phyloP scores from a whole-genome alignment of 2,113 vertebrate genomes.

The Hypanus sabinus region DNA sequence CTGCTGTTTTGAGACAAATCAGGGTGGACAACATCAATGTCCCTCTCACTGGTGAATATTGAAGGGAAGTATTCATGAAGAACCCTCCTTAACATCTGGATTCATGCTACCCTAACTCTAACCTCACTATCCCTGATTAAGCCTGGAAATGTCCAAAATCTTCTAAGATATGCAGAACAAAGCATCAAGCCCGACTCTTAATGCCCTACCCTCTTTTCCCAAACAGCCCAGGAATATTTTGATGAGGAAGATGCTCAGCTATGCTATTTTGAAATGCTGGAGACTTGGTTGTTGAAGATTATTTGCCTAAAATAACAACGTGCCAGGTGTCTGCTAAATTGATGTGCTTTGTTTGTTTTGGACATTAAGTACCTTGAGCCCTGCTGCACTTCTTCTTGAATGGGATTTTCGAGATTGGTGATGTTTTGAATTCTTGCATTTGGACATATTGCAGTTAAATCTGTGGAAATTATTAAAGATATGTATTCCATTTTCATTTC shows the following conservation, averaged over 20 bases:
- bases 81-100: too few species aligned
- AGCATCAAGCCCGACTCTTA: not conserved
- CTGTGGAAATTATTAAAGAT: not conserved
- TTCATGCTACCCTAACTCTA: too few species aligned
- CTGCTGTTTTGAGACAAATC: too few species aligned
- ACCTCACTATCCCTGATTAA: not conserved
- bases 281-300: not conserved
- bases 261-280: not conserved
- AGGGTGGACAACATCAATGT: too few species aligned
- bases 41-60: too few species aligned
- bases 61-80: too few species aligned
- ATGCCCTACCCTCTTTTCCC: too few species aligned
- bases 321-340: not conserved
- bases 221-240: not conserved
- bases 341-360: not conserved
- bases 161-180: not conserved
- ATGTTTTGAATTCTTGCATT: not conserved
- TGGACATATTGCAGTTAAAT: not conserved
- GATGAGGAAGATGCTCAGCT: not conserved
- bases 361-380: not conserved
- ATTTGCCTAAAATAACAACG: not conserved
- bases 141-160: not conserved
- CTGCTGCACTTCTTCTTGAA: not conserved
- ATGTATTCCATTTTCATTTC: not conserved
- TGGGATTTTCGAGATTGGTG: not conserved